Conservation (phyloP, 2,113 vertebrate genomes). For the Phalacrocorax carbo region DNA sequence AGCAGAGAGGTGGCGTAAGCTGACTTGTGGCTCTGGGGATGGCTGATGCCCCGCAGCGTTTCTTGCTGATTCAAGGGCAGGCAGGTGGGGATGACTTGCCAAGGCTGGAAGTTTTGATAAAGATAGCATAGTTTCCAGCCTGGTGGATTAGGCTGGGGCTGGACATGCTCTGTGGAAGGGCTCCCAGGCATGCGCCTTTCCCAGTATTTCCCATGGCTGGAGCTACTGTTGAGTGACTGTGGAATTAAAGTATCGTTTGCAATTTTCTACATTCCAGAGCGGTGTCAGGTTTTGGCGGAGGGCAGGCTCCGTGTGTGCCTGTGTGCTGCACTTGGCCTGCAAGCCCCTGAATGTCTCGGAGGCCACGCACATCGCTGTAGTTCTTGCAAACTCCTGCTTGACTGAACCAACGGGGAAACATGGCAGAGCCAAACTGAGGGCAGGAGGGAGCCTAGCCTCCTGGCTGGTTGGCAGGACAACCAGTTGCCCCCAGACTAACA, state of each 20-base stretch:
- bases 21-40: accelerated
- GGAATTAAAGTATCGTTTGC: conserved; percentile 52
- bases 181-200: neutral
- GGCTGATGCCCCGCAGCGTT: accelerated
- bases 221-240: conserved; percentile 37
- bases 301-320: neutral
- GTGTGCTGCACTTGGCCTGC: neutral
- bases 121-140: neutral
- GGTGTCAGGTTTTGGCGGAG: conserved; percentile 5
- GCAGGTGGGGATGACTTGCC: neutral
- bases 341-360: neutral
- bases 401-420: accelerated
- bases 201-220: conserved; percentile 14
- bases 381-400: neutral
- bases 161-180: neutral
- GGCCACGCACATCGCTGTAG: accelerated
- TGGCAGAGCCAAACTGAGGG: neutral
- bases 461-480: neutral
- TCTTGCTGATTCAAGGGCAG: neutral
- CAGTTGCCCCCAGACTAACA: neutral
- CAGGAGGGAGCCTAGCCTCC: neutral
- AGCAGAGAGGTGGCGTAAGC: neutral
- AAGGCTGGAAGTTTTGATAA: neutral
- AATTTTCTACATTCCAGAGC: conserved; percentile 26
- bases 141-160: neutral